Evolutionary conservation across 2,113 vertebrate genomes (phyloP).

Genomic region (Calyptommatus sinebrachiatus): DNA sequence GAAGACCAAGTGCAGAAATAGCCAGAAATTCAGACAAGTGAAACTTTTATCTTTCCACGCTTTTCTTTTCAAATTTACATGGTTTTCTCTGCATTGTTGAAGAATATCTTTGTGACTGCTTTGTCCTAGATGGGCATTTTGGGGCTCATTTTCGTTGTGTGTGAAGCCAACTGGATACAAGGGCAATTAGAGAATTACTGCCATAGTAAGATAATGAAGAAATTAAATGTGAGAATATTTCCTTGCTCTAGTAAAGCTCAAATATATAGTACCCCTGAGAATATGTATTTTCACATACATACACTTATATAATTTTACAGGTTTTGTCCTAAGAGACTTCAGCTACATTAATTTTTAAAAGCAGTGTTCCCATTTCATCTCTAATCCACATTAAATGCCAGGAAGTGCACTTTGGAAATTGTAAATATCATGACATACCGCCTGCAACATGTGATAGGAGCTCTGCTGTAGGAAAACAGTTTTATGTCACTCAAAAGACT

Average conservation of each 20-base stretch:
- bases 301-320: background rate
- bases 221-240: background rate
- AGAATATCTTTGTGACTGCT: background rate
- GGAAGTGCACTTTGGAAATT: background rate
- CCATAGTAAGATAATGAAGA: background rate
- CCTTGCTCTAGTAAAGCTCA: background rate
- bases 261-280: background rate
- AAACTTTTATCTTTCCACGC: background rate
- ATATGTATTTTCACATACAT: background rate
- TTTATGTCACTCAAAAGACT: background rate
- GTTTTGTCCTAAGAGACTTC: background rate
- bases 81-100: background rate
- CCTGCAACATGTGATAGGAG: background rate
- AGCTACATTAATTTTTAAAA: no score
- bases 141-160: no score
- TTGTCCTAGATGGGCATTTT: background rate
- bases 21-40: background rate
- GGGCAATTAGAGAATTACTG: background rate
- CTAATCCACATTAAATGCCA: no score
- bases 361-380: no score
- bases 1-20: no score
- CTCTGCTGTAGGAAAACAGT: background rate
- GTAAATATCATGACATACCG: no score
- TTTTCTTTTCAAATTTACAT: background rate
- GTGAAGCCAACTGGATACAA: no score